These are phyloP conservation scores for Panurus biarmicus DNA, from an alignment of 2,113 vertebrate genomes.

Conservation along the genomic window DNA sequence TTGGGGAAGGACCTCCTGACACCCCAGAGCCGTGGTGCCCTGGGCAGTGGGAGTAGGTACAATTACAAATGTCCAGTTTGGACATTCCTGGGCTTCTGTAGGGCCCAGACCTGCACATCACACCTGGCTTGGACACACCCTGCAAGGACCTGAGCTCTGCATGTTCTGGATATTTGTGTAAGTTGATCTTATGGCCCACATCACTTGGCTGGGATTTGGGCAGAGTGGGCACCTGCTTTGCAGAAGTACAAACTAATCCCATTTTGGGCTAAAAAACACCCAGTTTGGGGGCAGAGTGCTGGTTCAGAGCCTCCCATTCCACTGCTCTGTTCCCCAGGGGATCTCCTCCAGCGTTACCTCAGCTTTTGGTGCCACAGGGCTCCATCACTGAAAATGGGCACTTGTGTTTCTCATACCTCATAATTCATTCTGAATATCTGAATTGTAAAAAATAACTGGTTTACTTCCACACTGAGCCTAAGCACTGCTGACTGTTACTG, in stretches of 20 bases:
- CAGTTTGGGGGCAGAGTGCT: neutral
- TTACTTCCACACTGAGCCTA: neutral
- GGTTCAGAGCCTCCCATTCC: neutral
- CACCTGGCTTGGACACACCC: neutral
- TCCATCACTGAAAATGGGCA: neutral
- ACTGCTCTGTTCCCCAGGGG: neutral
- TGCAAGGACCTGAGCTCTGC: neutral
- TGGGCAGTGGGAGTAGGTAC: neutral
- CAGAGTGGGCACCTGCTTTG: neutral
- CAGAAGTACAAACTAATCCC: neutral
- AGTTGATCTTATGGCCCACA: neutral
- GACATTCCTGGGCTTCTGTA: neutral
- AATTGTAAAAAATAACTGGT: neutral
- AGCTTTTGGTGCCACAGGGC: neutral
- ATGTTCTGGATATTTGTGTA: neutral
- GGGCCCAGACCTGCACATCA: neutral
- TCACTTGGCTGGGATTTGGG: neutral
- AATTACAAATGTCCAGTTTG: neutral
- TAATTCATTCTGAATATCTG: neutral
- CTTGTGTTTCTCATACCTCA: neutral
- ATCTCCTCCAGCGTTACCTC: neutral
- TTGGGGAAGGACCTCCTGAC: neutral
- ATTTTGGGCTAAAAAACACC: neutral
- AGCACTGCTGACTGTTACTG: neutral
- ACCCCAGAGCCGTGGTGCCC: accelerated